Conservation (phyloP, 2,113 vertebrate genomes). For the Lonchura striata region DNA sequence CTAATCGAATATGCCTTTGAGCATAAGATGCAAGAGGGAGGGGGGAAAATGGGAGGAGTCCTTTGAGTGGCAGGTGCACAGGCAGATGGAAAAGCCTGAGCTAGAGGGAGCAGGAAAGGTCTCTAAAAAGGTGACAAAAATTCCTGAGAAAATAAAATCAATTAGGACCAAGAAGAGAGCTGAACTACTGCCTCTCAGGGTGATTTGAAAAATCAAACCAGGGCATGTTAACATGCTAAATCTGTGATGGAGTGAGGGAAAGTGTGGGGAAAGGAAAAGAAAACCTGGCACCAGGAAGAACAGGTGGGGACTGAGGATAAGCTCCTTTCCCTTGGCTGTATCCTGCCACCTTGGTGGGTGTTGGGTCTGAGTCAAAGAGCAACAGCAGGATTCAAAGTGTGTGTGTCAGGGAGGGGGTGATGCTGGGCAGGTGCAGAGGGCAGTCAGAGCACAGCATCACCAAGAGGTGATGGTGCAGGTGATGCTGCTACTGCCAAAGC, state of each 20-base stretch:
- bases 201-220: background rate
- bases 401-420: background rate
- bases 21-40: background rate
- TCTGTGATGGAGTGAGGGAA: background rate
- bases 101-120: background rate
- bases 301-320: background rate
- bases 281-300: background rate
- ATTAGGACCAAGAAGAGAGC: background rate
- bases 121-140: background rate
- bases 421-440: background rate
- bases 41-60: background rate
- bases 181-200: background rate
- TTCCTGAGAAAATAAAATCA: background rate
- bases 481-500: background rate
- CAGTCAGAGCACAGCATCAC: background rate
- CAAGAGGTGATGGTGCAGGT: fast-evolving
- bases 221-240: background rate
- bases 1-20: background rate
- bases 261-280: background rate
- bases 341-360: background rate
- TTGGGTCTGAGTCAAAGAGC: background rate
- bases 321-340: background rate
- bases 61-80: background rate
- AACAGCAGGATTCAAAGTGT: background rate
- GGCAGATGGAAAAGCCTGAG: background rate